Evolutionary conservation across 2,888 invertebrate species (phyloP).

Genomic region (Temnothorax rugatulus): DNA sequence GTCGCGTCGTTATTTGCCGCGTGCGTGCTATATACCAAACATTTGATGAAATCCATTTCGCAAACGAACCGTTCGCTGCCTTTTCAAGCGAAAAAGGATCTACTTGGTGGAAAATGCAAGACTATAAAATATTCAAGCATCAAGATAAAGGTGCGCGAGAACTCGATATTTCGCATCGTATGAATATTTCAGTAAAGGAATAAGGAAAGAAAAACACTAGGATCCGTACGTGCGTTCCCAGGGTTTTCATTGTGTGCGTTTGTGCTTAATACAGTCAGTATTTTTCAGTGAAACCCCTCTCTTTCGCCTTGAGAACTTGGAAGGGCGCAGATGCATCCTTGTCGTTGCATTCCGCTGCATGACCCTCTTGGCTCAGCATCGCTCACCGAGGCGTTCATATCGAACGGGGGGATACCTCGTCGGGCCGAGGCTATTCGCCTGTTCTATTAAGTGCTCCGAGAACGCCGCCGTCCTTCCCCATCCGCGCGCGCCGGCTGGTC

Average conservation of each 20-base stretch:
- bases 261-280: neutral
- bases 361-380: neutral
- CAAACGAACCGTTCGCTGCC: neutral
- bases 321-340: slow-evolving; percentile 8
- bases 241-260: neutral
- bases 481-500: slow-evolving; percentile 34
- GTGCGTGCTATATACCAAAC: neutral
- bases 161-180: neutral
- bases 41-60: slow-evolving; percentile 29
- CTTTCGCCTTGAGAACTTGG: neutral
- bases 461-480: neutral
- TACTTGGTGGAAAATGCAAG: neutral
- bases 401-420: slow-evolving; percentile 6
- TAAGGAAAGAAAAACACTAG: no score
- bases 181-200: neutral
- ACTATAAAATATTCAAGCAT: neutral
- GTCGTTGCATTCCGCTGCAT: neutral
- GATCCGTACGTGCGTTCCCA: neutral
- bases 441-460: slow-evolving; percentile 21
- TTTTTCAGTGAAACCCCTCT: neutral
- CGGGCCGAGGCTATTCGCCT: slow-evolving; percentile 34
- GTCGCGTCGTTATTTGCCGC: slow-evolving; percentile 35
- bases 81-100: neutral
- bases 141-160: neutral
- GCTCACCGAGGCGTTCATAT: slow-evolving; percentile 44